Evolutionary conservation across 2,113 vertebrate genomes (phyloP).

Genomic region (Urocitellus parryii): DNA sequence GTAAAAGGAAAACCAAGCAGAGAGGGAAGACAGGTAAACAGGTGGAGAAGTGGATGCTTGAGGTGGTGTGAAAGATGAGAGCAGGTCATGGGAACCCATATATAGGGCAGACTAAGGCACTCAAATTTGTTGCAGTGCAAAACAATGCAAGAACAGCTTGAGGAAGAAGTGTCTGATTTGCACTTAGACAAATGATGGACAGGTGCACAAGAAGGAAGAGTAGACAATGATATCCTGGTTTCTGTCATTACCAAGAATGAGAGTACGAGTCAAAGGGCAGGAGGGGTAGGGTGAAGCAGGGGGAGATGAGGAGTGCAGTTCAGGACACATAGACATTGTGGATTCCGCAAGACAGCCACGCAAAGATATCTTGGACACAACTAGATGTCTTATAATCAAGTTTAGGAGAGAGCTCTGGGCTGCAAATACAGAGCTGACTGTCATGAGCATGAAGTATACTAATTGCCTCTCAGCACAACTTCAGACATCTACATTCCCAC

Average conservation of each 20-base stretch:
- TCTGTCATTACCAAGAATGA: background rate
- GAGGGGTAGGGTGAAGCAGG: rapidly evolving
- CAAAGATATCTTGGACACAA: background rate
- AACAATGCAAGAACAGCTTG: background rate
- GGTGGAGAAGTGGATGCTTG: too few species aligned
- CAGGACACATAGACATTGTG: background rate
- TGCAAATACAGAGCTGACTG: background rate
- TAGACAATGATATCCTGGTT: background rate
- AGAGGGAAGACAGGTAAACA: background rate
- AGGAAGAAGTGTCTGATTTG: background rate
- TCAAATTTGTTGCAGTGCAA: background rate
- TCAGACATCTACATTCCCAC: background rate
- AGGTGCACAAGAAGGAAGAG: background rate
- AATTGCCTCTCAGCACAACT: background rate
- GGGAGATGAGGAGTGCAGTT: background rate
- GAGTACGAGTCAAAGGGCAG: background rate
- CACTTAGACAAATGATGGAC: background rate
- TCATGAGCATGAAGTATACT: background rate
- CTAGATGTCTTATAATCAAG: background rate
- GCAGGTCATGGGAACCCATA: too few species aligned
- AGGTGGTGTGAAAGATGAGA: background rate
- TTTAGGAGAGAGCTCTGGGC: background rate
- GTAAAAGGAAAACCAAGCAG: background rate
- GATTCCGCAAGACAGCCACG: background rate
- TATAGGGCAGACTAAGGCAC: background rate